Conservation (phyloP, 2,797 vertebrate species). For the Todus mexicanus region DNA sequence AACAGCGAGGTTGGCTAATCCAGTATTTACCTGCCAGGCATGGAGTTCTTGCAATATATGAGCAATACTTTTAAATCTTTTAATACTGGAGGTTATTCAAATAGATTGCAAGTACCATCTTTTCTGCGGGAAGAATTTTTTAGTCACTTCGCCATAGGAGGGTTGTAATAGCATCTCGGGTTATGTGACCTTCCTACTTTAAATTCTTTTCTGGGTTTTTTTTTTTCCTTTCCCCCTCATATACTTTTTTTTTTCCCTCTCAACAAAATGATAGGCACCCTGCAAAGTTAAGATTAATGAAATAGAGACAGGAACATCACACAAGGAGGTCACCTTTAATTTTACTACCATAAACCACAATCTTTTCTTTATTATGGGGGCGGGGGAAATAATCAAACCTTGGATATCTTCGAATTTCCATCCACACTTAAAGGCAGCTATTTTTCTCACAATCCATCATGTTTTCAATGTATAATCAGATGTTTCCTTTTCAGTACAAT, state of each 20-base stretch:
- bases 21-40: slow-evolving; percentile 27
- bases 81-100: neutral
- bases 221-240: neutral
- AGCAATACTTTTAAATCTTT: slow-evolving; percentile 4
- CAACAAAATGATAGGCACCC: neutral
- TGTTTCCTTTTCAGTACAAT: neutral
- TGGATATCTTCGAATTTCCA: neutral
- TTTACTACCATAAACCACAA: neutral
- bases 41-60: neutral
- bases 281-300: neutral
- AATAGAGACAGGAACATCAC: neutral
- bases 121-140: neutral
- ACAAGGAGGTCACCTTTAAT: neutral
- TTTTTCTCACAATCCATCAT: neutral
- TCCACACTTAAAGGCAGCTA: neutral
- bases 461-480: neutral
- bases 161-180: neutral
- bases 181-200: neutral
- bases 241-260: neutral
- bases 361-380: neutral
- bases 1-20: neutral
- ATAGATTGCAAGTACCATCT: neutral
- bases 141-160: neutral
- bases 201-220: neutral
- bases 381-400: neutral